phyloP scores from a whole-genome alignment of 2,888 invertebrate genomes.

The Biston stratarius region DNA sequence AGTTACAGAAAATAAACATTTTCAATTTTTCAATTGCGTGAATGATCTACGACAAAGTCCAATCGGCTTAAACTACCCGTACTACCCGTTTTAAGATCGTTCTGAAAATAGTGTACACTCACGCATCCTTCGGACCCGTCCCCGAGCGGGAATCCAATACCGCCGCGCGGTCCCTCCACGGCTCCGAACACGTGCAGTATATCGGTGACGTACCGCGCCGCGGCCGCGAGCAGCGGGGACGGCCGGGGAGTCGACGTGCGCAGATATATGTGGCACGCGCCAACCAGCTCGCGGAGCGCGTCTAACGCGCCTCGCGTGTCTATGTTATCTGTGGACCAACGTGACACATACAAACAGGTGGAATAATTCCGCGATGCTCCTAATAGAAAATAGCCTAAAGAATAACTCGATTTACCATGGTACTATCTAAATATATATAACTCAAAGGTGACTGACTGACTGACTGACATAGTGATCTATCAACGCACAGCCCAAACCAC shows the following conservation, averaged over 20 bases:
- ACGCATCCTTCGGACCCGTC: slow-evolving; percentile 75
- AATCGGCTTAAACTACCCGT: too few relatives aligned
- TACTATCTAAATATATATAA: too few relatives aligned
- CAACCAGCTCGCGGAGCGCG: slow-evolving; percentile 93
- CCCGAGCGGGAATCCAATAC: slow-evolving; percentile 91
- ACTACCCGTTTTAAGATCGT: neutral
- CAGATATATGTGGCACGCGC: slow-evolving; percentile 94
- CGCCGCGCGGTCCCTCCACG: slow-evolving; percentile 87
- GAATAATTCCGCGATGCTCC: too few relatives aligned
- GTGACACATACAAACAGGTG: neutral
- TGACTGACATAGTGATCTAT: too few relatives aligned
- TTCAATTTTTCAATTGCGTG: too few relatives aligned
- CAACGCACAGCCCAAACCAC: too few relatives aligned
- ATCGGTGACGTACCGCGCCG: slow-evolving; percentile 94
- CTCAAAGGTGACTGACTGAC: too few relatives aligned
- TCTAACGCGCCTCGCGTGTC: slow-evolving; percentile 97
- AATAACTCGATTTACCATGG: too few relatives aligned
- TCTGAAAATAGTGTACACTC: slow-evolving; percentile 51
- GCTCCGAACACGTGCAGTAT: slow-evolving; percentile 92
- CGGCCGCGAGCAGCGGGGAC: slow-evolving; percentile 90
- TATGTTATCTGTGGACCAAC: slow-evolving; percentile 90
- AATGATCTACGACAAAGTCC: too few relatives aligned
- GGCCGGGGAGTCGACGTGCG: slow-evolving; percentile 83
- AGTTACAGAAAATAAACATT: too few relatives aligned
- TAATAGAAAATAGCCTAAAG: too few relatives aligned